Percentiles rank a stretch among this genome's conserved stretches.
Conservation (phyloP, 2,797 vertebrate genomes). For the Cirrhinus molitorella region DNA sequence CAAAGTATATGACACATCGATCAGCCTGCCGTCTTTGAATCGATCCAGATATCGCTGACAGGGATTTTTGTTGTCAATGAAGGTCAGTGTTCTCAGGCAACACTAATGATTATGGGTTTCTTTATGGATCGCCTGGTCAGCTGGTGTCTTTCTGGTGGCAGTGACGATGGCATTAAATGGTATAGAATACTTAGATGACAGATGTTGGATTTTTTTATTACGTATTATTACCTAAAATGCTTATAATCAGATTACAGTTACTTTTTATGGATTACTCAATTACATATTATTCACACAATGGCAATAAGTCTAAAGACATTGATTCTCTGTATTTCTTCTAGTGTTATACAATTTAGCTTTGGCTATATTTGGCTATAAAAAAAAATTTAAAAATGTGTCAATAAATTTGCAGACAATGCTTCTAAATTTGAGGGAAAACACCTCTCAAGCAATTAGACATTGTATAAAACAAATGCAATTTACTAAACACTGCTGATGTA, state of each 20-base stretch:
- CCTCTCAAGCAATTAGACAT: no score
- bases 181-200: background rate
- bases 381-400: no score
- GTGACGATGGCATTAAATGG: background rate
- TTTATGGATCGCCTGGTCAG: background rate
- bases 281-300: no score
- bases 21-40: conserved; percentile 24
- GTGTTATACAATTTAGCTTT: background rate
- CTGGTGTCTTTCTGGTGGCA: background rate
- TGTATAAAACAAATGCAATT: no score
- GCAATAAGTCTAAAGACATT: no score
- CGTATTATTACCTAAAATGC: no score
- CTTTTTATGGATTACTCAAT: no score
- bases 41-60: conserved; percentile 25
- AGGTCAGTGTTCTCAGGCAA: background rate
- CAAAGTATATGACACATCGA: conserved; percentile 10
- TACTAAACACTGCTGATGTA: no score
- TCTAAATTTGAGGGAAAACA: no score
- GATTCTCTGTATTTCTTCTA: no score
- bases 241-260: no score
- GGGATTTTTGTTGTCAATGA: conserved; percentile 7
- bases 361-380: background rate
- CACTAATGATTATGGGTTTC: background rate
- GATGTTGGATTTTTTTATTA: background rate
- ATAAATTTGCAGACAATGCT: no score